These are phyloP conservation scores for Trimorus sp. DNA, from an alignment of 2,888 invertebrate genomes.

Conservation along the genomic window DNA sequence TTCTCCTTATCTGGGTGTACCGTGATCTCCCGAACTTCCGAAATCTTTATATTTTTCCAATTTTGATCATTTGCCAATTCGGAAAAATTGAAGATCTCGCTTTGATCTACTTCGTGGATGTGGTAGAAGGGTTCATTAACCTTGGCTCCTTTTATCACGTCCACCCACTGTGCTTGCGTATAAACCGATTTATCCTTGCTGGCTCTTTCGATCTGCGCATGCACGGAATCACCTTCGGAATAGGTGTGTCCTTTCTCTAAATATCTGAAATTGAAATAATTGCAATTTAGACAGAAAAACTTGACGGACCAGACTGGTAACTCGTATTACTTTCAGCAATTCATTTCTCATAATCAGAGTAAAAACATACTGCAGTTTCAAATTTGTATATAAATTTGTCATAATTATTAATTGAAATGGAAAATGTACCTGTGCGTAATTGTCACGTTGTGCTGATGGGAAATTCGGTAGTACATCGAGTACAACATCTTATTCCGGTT, in stretches of 20 bases:
- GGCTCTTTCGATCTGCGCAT: constrained; percentile 12
- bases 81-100: constrained; percentile 1
- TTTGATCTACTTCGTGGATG: background rate
- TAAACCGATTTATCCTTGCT: background rate
- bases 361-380: too few species aligned
- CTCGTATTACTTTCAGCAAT: too few species aligned
- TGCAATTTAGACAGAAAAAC: too few species aligned
- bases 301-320: too few species aligned
- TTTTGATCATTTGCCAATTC: constrained; percentile 4
- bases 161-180: background rate
- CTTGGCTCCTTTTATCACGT: constrained; percentile 2
- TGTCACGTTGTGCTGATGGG: too few species aligned
- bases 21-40: background rate
- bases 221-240: constrained; percentile 5
- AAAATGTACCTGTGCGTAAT: too few species aligned
- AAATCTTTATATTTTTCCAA: constrained; percentile 1
- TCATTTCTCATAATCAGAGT: too few species aligned
- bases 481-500: too few species aligned
- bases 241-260: constrained; percentile 18
- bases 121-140: background rate
- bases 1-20: background rate
- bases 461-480: too few species aligned
- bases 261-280: too few species aligned
- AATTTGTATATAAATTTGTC: too few species aligned
- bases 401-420: too few species aligned